Percentiles rank a stretch among this genome's conserved stretches.
Evolutionary conservation across 1,140 invertebrate species (phyloP).

Genomic region (Oreohelix idahoensis): DNA sequence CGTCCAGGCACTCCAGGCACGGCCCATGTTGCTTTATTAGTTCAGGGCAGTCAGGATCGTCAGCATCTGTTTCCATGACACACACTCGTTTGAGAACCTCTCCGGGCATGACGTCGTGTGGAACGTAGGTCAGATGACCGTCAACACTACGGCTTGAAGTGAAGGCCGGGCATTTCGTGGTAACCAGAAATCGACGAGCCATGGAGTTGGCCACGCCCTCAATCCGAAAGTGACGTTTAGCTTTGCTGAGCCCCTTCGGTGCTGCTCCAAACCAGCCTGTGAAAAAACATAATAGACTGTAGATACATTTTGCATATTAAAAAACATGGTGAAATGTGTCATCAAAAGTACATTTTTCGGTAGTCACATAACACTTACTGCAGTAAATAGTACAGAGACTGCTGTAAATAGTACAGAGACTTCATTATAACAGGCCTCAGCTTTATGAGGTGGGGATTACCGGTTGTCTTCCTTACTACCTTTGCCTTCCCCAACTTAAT

Average conservation of each 20-base stretch:
- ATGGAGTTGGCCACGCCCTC: slow-evolving; percentile 28
- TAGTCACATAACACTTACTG: no score
- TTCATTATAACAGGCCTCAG: no score
- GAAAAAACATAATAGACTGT: no score
- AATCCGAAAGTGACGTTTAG: slow-evolving; percentile 35
- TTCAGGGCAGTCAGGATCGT: neutral
- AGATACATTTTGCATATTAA: no score
- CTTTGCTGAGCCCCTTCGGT: slow-evolving; percentile 13
- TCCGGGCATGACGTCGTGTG: slow-evolving; percentile 33
- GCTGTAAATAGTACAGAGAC: no score
- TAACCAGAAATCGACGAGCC: slow-evolving; percentile 37
- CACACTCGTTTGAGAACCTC: slow-evolving; percentile 41
- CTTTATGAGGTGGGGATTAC: no score
- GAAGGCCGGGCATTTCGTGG: slow-evolving; percentile 39
- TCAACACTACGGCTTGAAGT: neutral
- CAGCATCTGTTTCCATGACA: slow-evolving; percentile 12
- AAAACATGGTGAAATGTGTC: no score
- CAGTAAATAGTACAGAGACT: no score
- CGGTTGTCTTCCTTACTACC: no score
- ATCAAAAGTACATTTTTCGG: no score
- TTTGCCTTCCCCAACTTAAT: no score
- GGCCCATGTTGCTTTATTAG: slow-evolving; percentile 15
- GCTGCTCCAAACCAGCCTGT: slow-evolving; percentile 43
- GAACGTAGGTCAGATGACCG: slow-evolving; percentile 10
- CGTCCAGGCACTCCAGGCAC: slow-evolving; percentile 38